Evolutionary conservation across 2,888 invertebrate genomes (phyloP).

Genomic region (Andrena chrysosceles): DNA sequence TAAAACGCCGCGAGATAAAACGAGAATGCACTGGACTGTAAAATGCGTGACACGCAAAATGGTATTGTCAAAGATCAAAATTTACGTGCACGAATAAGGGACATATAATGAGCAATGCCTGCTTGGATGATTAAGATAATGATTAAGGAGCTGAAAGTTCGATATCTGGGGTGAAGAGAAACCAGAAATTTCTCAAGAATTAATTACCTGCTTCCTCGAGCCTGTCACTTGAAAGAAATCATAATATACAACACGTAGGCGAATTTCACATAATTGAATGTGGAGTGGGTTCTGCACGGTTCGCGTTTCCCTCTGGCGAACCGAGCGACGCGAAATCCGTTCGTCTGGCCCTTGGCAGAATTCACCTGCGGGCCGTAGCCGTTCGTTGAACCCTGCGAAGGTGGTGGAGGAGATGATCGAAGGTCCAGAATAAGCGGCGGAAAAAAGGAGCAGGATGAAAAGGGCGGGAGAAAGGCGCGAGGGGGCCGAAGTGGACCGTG

Average conservation of each 20-base stretch:
- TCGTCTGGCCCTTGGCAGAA: conserved; percentile 52
- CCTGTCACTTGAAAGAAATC: not conserved
- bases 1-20: not conserved
- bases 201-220: too few species aligned
- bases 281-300: not conserved
- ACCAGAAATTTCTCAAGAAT: too few species aligned
- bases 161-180: too few species aligned
- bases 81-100: not conserved
- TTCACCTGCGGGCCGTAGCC: conserved; percentile 75
- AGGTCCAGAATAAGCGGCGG: conserved; percentile 68
- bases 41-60: not conserved
- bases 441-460: conserved; percentile 57
- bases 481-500: conserved; percentile 64
- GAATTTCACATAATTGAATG: not conserved
- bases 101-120: not conserved
- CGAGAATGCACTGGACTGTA: not conserved
- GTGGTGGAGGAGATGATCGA: conserved; percentile 72
- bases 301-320: conserved; percentile 13
- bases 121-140: not conserved
- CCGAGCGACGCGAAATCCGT: conserved; percentile 32
- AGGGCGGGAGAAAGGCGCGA: conserved; percentile 53
- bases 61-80: not conserved
- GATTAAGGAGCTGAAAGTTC: too few species aligned
- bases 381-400: conserved; percentile 77
- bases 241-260: not conserved